Percentiles rank a stretch among this genome's conserved stretches.
Conservation (phyloP, 2,888 invertebrate genomes). For the Cetonia aurata region DNA sequence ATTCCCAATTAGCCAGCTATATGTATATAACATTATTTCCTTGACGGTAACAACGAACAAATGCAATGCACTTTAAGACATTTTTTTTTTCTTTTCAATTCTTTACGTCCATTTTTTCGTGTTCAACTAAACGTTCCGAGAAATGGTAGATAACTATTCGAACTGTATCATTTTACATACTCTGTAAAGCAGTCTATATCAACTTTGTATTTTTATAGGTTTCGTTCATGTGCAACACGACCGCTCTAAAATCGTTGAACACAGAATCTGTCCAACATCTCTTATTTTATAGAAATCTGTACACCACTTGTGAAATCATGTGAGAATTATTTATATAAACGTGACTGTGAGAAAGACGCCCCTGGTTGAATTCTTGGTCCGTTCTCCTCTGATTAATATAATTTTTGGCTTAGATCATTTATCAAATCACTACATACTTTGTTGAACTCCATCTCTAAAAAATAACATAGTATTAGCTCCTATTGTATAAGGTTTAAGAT, state of each 20-base stretch:
- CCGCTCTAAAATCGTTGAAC: constrained; percentile 22
- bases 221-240: constrained; percentile 14
- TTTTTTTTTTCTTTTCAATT: constrained; percentile 32
- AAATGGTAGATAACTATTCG: constrained; percentile 10
- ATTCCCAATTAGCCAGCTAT: constrained; percentile 37
- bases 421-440: constrained; percentile 46
- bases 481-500: constrained; percentile 42
- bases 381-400: constrained; percentile 43
- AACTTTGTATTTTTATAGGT: constrained; percentile 8
- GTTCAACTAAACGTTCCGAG: neutral
- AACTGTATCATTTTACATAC: too few relatives aligned
- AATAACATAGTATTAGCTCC: constrained; percentile 46
- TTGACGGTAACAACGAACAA: constrained; percentile 38
- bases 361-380: constrained; percentile 45
- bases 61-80: constrained; percentile 36
- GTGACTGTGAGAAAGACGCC: constrained; percentile 41
- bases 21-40: constrained; percentile 37
- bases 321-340: constrained; percentile 19
- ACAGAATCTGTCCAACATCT: constrained; percentile 25
- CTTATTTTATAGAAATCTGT: constrained; percentile 22
- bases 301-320: constrained; percentile 38
- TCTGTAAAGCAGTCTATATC: constrained; percentile 21
- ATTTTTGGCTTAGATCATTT: constrained; percentile 46
- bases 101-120: constrained; percentile 34
- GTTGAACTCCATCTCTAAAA: constrained; percentile 46